Conservation (phyloP, 2,797 vertebrate genomes). For the Schizopygopsis pylzovi region DNA sequence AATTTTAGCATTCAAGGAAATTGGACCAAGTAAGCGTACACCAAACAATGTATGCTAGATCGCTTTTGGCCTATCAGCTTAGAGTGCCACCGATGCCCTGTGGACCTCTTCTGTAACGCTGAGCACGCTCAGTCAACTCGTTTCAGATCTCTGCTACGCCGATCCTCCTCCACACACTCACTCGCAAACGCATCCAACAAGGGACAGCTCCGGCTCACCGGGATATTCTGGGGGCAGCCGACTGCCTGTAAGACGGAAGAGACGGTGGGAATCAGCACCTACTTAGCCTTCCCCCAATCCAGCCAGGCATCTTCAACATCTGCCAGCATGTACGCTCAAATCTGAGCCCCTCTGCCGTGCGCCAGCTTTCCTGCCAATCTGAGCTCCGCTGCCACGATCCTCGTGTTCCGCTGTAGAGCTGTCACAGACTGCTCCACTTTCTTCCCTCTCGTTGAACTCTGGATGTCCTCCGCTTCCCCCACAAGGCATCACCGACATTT, state of each 20-base stretch:
- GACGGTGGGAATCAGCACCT: conserved; percentile 15
- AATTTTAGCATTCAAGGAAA: conserved; percentile 76
- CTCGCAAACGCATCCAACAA: conserved; percentile 34
- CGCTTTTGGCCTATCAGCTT: conserved; percentile 77
- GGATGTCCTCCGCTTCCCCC: conserved; percentile 51
- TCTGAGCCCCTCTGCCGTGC: conserved; percentile 37
- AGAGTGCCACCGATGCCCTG: conserved; percentile 73
- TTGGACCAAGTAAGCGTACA: conserved; percentile 69
- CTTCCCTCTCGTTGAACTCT: conserved; percentile 55
- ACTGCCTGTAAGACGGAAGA: conserved; percentile 31
- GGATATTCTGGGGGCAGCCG: conserved; percentile 32
- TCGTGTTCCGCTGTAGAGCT: conserved; percentile 51
- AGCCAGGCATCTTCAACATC: conserved; percentile 58
- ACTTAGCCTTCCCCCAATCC: conserved; percentile 20
- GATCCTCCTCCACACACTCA: conserved; percentile 44
- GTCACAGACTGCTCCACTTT: conserved; percentile 43
- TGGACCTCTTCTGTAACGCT: conserved; percentile 74
- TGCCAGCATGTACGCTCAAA: conserved; percentile 61
- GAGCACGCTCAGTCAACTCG: conserved; percentile 75
- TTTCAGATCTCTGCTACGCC: conserved; percentile 65
- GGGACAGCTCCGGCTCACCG: conserved; percentile 36
- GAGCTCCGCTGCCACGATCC: conserved; percentile 59
- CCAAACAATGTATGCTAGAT: conserved; percentile 76
- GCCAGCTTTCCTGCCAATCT: conserved; percentile 54
- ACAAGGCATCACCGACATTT: conserved; percentile 54